phyloP scores from a whole-genome alignment of 2,888 invertebrate species.

The Theretra japonica region DNA sequence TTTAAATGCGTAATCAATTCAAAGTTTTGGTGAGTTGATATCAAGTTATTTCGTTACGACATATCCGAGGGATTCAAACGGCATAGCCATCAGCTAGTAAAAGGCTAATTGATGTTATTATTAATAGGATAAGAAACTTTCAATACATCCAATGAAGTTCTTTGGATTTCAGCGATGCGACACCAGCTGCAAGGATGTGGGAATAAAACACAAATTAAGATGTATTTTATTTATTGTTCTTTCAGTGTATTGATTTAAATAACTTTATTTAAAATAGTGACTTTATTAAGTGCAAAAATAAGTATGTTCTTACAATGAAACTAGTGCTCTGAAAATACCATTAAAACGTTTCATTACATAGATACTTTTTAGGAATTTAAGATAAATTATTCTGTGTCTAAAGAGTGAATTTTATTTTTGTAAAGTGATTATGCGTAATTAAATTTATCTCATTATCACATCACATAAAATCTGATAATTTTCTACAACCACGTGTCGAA shows the following conservation, averaged over 20 bases:
- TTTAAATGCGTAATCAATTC: too few species aligned
- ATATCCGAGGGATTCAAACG: too few species aligned
- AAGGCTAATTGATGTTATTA: too few species aligned
- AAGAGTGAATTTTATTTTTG: background rate
- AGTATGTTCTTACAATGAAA: constrained; percentile 72
- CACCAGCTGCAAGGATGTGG: constrained; percentile 30
- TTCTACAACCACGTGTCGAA: background rate
- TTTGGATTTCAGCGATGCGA: too few species aligned
- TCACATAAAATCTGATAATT: background rate
- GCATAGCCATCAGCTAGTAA: too few species aligned
- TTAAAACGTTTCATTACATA: constrained; percentile 31
- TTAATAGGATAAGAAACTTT: too few species aligned
- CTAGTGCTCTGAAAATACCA: constrained; percentile 74
- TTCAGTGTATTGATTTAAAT: constrained; percentile 73
- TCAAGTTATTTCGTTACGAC: too few species aligned
- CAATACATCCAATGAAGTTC: too few species aligned
- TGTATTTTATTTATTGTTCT: constrained; percentile 75
- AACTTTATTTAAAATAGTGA: constrained; percentile 81
- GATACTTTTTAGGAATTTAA: constrained; percentile 10
- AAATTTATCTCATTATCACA: background rate
- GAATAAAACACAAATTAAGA: constrained; percentile 61
- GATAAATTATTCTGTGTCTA: background rate
- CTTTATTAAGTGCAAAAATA: constrained; percentile 82
- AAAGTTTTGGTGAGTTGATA: too few species aligned
- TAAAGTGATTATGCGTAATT: background rate